Conservation (phyloP, 2,797 vertebrate genomes). For the Oophaga sylvatica region DNA sequence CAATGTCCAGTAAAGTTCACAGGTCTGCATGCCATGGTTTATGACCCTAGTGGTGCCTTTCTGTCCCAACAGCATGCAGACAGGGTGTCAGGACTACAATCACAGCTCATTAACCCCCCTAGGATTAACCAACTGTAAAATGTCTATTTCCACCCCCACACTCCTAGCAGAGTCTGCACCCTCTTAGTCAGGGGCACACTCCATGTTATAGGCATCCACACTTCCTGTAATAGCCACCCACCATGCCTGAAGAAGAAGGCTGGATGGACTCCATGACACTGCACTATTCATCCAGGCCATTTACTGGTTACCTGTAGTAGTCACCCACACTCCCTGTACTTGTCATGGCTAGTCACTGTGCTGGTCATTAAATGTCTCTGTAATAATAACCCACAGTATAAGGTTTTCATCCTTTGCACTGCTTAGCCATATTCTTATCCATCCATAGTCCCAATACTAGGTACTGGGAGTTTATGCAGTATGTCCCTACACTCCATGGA, state of each 20-base stretch:
- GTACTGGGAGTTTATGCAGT: no score
- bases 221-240: neutral
- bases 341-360: neutral
- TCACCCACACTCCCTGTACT: neutral
- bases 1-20: conserved; percentile 31
- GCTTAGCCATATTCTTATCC: neutral
- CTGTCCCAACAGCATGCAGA: conserved; percentile 34
- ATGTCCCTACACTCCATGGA: neutral
- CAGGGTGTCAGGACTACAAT: conserved; percentile 23
- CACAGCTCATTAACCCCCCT: conserved; percentile 39
- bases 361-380: neutral
- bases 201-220: neutral
- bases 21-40: conserved; percentile 39
- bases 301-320: neutral
- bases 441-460: neutral
- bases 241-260: neutral
- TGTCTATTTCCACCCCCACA: conserved; percentile 2
- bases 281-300: neutral
- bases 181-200: neutral
- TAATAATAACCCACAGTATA: neutral
- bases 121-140: conserved; percentile 18
- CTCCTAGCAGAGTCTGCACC: neutral
- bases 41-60: conserved; percentile 47
- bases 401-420: neutral
- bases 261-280: neutral